A percentile compares a stretch with the other conserved stretches of the same genome.
phyloP scores from a whole-genome alignment of 2,113 vertebrate species.

The Triplophysa siluroides region DNA sequence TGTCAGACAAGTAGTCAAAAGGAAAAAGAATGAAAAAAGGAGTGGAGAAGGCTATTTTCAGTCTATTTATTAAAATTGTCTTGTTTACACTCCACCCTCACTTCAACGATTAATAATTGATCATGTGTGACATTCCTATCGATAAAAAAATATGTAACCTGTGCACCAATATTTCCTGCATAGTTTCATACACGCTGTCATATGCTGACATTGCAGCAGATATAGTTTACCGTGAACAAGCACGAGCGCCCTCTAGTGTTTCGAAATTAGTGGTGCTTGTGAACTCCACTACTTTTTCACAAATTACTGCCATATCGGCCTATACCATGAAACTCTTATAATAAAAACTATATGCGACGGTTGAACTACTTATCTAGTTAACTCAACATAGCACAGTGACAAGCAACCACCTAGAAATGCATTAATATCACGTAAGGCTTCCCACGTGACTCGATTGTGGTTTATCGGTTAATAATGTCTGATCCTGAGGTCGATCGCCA shows the following conservation, averaged over 20 bases:
- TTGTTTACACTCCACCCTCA: too few species aligned
- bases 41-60: too few species aligned
- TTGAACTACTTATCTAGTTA: neutral
- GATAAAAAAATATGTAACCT: neutral
- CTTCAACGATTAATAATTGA: neutral
- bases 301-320: neutral
- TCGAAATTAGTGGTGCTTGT: neutral
- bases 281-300: neutral
- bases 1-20: too few species aligned
- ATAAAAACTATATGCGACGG: neutral
- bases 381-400: too few species aligned
- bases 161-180: neutral
- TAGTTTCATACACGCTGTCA: too few species aligned
- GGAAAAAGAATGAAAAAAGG: too few species aligned
- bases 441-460: neutral
- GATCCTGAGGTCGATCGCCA: neutral
- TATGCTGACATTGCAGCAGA: neutral
- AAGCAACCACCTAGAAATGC: neutral
- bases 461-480: neutral
- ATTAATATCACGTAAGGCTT: too few species aligned
- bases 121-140: too few species aligned
- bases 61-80: too few species aligned
- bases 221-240: neutral
- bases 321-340: neutral
- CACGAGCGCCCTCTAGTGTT: slow-evolving; percentile 20